Evolutionary conservation across 2,888 invertebrate species (phyloP).

Genomic region (Sinotaia quadrata): DNA sequence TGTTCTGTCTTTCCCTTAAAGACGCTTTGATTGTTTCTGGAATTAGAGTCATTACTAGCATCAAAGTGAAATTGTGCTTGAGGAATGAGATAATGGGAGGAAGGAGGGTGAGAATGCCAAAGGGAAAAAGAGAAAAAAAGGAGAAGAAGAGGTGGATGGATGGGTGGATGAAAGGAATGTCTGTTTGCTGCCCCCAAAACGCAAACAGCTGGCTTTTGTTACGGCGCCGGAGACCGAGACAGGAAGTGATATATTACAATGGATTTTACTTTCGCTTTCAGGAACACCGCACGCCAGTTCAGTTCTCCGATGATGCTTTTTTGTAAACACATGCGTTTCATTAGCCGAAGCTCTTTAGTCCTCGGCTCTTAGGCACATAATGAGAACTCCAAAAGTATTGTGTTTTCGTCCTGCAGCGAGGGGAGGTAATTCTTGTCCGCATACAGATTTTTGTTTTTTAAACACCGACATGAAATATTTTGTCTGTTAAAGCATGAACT

Average conservation of each 20-base stretch:
- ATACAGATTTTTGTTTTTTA: too few species aligned
- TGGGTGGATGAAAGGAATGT: background rate
- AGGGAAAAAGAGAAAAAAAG: background rate
- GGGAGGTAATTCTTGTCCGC: background rate
- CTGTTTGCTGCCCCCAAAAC: background rate
- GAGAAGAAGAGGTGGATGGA: background rate
- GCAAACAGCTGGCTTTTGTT: constrained; percentile 24
- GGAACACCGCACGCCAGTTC: background rate
- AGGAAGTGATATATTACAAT: constrained; percentile 31
- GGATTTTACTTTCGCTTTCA: constrained; percentile 26
- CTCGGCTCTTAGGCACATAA: constrained; percentile 12
- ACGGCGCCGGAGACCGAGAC: constrained; percentile 4
- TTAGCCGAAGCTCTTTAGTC: constrained; percentile 10
- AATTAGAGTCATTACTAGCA: too few species aligned
- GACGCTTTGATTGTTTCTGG: too few species aligned
- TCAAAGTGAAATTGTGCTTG: too few species aligned
- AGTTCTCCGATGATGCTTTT: constrained; percentile 1
- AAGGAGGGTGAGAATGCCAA: background rate
- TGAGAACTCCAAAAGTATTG: constrained; percentile 26
- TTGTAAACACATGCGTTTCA: constrained; percentile 29
- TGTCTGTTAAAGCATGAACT: too few species aligned
- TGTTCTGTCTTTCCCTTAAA: too few species aligned
- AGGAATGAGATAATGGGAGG: background rate
- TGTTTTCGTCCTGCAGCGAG: constrained; percentile 4
- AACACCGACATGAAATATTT: too few species aligned